Evolutionary conservation across 2,113 vertebrate species (phyloP), one percentile per base, ranked within the genome.

Genomic region (Camelus dromedarius): DNA sequence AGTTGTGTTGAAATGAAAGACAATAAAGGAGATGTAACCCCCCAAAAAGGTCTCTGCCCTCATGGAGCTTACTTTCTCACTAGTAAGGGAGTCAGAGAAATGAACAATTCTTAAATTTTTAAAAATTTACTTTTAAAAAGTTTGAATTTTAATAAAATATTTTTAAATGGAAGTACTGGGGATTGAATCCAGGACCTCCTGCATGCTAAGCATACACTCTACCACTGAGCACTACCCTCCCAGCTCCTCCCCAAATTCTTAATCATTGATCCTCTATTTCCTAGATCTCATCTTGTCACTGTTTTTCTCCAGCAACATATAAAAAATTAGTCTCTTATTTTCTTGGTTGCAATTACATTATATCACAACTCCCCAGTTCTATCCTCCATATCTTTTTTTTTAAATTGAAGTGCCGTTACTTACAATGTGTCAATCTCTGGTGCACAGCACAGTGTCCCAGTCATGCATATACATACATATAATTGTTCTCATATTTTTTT

Each of bases 301-400:
- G 10, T 35, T 79, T 52, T 82, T 38, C 38, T 10, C 28, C 14
- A 69, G 42, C 14, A 69, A 28, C 48, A 42, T 58, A 66, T n/a
- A 8, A 82, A 90, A 97, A 92, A 50, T n/a, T 14, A 38, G 35
- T 28, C n/a, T 48, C 86, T 38, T 54, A 1, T 89, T 89, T 97
- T 56, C 35, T 75, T 69, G 60, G 32, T 58, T 85, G 19, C 38
- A 28, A 18, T 52, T 42, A 66, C 12, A 4, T 82, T 89, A 30
- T 75, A 10, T 54, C 32, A 32, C 54, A 28, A 81, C 46, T 85
- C 7, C n/a, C 20, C 64, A 38, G 8, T 26, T 54, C 18, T 7
- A 16, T 28, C 26, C 6, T 22, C 60, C 6, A 15, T 66, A 2
- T 80, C 50, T 84, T 69, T 42, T 42, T 42, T 42, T 42, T 42